These are phyloP conservation scores for Champsocephalus esox DNA, from an alignment of 2,797 vertebrate genomes.

Conservation along the genomic window DNA sequence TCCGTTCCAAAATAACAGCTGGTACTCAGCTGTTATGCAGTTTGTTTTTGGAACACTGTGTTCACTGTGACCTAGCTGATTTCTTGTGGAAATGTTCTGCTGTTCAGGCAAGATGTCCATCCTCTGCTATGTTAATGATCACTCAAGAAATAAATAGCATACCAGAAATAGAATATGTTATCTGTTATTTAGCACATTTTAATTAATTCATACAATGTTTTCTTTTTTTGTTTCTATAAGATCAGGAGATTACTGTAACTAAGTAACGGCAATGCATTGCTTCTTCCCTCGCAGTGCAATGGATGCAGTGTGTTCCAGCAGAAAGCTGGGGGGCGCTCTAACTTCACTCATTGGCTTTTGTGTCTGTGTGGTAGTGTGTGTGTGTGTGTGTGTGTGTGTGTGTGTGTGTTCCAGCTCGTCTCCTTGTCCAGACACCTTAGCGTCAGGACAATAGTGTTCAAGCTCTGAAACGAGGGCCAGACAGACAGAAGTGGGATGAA, in stretches of 20 bases:
- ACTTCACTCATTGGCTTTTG: constrained; percentile 64
- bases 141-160: neutral
- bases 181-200: neutral
- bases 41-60: constrained; percentile 28
- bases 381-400: constrained; percentile 26
- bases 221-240: neutral
- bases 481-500: constrained; percentile 79
- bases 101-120: neutral
- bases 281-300: constrained; percentile 21
- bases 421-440: constrained; percentile 84
- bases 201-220: neutral
- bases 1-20: constrained; percentile 1
- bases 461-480: constrained; percentile 79
- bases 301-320: constrained; percentile 40
- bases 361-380: constrained; percentile 18
- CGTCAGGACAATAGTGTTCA: constrained; percentile 76
- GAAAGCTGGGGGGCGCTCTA: constrained; percentile 81
- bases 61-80: neutral
- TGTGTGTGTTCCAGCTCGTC: constrained; percentile 67
- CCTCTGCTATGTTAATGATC: neutral
- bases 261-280: constrained; percentile 19
- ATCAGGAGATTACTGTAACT: neutral
- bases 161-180: neutral
- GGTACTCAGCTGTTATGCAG: constrained; percentile 12
- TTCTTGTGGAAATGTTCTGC: constrained; percentile 4